These are phyloP conservation scores for Rhipidura dahli DNA, from an alignment of 2,113 vertebrate species.

Conservation along the genomic window DNA sequence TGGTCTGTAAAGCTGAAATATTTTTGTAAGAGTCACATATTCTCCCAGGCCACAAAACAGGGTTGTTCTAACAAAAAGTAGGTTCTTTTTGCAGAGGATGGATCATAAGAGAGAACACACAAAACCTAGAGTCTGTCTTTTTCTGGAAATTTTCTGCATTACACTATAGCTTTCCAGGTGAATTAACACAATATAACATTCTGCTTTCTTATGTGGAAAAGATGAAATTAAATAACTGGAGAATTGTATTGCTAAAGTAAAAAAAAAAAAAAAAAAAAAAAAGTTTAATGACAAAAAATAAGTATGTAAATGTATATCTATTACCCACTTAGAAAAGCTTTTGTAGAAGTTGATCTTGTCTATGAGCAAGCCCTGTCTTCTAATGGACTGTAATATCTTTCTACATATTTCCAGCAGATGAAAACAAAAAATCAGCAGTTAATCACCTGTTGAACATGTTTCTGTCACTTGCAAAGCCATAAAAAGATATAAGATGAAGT, in stretches of 20 bases:
- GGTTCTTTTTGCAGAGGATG: not conserved
- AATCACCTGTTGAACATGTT: not conserved
- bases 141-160: not conserved
- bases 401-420: not conserved
- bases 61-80: not conserved
- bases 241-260: not conserved
- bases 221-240: not conserved
- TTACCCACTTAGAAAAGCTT: not conserved
- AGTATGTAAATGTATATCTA: not conserved
- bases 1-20: not conserved
- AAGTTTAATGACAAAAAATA: not conserved
- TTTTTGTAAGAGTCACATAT: not conserved
- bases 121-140: not conserved
- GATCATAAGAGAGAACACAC: not conserved
- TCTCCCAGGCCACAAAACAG: not conserved
- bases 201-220: not conserved
- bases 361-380: not conserved
- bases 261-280: not conserved
- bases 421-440: not conserved
- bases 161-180: not conserved
- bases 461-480: not conserved
- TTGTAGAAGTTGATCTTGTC: not conserved
- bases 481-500: not conserved
- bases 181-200: not conserved
- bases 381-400: not conserved